Percentiles rank a stretch among this genome's conserved stretches.
Conservation (phyloP, 2,888 invertebrate species). For the Ditula angustiorana region DNA sequence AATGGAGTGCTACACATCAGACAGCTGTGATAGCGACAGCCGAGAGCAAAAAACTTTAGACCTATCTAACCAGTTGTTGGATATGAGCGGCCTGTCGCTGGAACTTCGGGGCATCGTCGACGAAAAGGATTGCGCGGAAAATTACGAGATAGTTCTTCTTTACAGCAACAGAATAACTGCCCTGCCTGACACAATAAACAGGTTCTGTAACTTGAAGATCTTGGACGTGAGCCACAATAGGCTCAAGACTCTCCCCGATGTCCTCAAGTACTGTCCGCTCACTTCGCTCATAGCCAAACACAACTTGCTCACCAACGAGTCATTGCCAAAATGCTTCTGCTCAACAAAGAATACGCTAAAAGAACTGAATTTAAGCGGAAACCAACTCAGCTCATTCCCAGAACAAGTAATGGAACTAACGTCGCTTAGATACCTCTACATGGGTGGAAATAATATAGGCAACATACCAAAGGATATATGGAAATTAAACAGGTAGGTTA, state of each 20-base stretch:
- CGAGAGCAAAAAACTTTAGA: conserved; percentile 90
- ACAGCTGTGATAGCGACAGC: conserved; percentile 92
- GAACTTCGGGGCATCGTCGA: conserved; percentile 87
- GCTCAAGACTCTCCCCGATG: conserved; percentile 90
- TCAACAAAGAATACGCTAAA: conserved; percentile 87
- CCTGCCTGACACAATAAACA: conserved; percentile 87
- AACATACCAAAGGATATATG: conserved; percentile 92
- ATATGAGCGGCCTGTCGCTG: conserved; percentile 82
- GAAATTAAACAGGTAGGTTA: conserved; percentile 74
- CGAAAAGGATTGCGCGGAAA: conserved; percentile 84
- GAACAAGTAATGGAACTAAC: conserved; percentile 93
- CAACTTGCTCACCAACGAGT: conserved; percentile 92
- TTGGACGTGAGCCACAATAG: conserved; percentile 96
- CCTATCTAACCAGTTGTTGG: conserved; percentile 81
- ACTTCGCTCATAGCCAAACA: conserved; percentile 94
- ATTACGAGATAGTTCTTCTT: conserved; percentile 91
- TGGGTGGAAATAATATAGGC: conserved; percentile 94
- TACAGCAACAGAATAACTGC: conserved; percentile 93
- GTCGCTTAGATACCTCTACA: conserved; percentile 93
- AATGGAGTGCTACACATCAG: conserved; percentile 94
- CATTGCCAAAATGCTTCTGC: conserved; percentile 94
- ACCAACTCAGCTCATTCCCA: conserved; percentile 93
- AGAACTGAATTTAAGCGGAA: conserved; percentile 98
- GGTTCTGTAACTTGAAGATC: conserved; percentile 90
- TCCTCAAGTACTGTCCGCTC: conserved; percentile 90